Evolutionary conservation across 2,797 vertebrate genomes (phyloP), one percentile per base, ranked within the genome.

Genomic region (Bovichtus diacanthus): DNA sequence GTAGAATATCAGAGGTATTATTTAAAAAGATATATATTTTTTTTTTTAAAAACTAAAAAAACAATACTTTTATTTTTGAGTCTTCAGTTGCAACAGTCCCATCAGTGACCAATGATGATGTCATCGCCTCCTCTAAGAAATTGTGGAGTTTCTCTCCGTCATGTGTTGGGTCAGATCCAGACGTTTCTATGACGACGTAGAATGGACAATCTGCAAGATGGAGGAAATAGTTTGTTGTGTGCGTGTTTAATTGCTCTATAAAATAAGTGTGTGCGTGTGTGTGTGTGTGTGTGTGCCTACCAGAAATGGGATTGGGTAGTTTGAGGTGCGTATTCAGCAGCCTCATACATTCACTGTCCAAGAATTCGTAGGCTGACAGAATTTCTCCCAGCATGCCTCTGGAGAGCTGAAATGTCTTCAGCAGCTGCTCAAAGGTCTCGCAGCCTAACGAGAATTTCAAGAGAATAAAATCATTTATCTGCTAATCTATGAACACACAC

Each of bases 311-410:
- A 76, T 93, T 96, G 70, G 88, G 34, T 11, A 99, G 94, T 43
- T 91, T 95, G 13, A 99, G 96, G 80, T 99, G 95, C 0, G 76
- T 95, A 62, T 95, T 89, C 5, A 99, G 95, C 83, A 99, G 27
- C 68, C 92, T 93, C 96, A 99, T 97, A 82, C 97, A 99, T 55
- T 95, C 95, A 6, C 95, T 90, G 51, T 99, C 98, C 92, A 99
- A 93, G 89, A 99, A 99, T 85, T 99, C 98, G 0, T 90, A 99
- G 1, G 98, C 98, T 0, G 98, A 99, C 66, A 99, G 94, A 88
- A 98, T 96, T 90, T 99, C 98, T 2, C 97, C 97, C 92, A 99
- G 94, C 96, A 96, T 96, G 71, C 92, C 88, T 88, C 90, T 96
- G 93, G 96, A 96, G 47, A 95, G 90, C 66, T 94, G 93, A 86